Base-by-base conservation (phyloP, 2,113 vertebrate genomes). In the Leptocoma aspasia region DNA sequence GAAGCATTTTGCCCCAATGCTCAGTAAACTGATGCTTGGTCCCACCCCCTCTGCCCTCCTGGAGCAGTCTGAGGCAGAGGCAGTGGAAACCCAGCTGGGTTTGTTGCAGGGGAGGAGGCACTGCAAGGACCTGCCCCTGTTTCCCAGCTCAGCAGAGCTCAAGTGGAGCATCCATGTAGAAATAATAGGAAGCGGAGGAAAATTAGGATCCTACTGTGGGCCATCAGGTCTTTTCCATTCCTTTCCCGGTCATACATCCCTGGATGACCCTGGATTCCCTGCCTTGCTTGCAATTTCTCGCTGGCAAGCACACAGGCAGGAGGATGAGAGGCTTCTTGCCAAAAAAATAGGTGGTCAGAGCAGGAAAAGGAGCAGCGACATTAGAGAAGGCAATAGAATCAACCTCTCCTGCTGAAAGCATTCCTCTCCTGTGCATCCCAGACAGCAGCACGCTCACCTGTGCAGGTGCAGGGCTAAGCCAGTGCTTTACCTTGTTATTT, bases 401-500 rank as follows among this genome's bases (percentile, higher is more conserved):
- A 5, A 21, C 33, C 49, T 22, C 59, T 60, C 26, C 35, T 7
- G 42, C 82, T 42, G 56, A 4, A 19, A 61, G 73, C 8, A 0
- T 17, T 28, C 15, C 61, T n/a, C 23, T 35, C 53, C 82, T 2
- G 42, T 0, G 35, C 47, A 18, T 8, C 77, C 12, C 3, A 21
- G 14, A 2, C 53, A 31, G 64, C 54, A n/a, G 42, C 35, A 50
- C 2, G 24, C 13, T 66, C 72, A 42, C 70, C 66, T 12, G n/a
- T 2, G 49, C 57, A 49, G 72, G 7, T 10, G 27, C 57, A 53
- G 50, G 28, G 47, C 84, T 44, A 10, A 35, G 3, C 24, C 70
- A 3, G 13, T 9, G 5, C 10, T 30, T 49, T 7, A 11, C 80
- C 39, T 39, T 3, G 1, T n/a, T 6, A 3, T 60, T 60, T 10